Base-by-base conservation (phyloP, 2,797 vertebrate species). In the Apogon talboti region DNA sequence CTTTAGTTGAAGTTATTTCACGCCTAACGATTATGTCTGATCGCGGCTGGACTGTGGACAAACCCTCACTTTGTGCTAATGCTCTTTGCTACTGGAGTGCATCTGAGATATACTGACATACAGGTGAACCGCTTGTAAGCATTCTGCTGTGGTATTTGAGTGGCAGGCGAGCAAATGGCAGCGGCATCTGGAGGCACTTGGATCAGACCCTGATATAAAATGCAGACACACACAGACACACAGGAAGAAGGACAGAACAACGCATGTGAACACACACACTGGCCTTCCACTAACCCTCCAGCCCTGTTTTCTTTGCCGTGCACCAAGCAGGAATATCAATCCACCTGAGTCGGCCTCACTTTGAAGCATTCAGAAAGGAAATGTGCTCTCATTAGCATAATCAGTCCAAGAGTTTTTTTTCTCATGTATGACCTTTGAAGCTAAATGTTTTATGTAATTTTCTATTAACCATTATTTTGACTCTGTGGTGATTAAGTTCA, bases 161-260 rank as follows among this genome's bases (percentile, higher is more conserved):
- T 91, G 90, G 81, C 91, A 91, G 87, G 77, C 79, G 83, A 83
- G 84, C 73, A 92, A 92, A 92, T 91, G 91, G 86, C 90, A 87
- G 51, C 65, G 68, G 73, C 81, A 80, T 91, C 91, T 87, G 79
- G 68, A 89, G 90, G 86, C 84, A 69, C 71, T 83, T 18, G 67
- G 70, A 77, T 86, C 72, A 77, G 74, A 81, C 53, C 60, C 59
- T 59, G 68, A 80, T 83, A 57, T 55, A 66, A 84, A 78, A 81
- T 62, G 40, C 69, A 79, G 54, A 66, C 52, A 53, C 63, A 54
- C 66, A 61, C 24, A 74, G 33, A 63, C 49, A n/a, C 45, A 52
- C 42, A 14, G 30, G 49, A 8, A 33, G 46, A 51, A 1, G 3
- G 16, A 52, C 10, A 4, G 52, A 76, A 35, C 21, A 40, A 57